A percentile compares a stretch with the other conserved stretches of the same genome.
phyloP scores from a whole-genome alignment of 2,888 invertebrate genomes.

The Bombylius discolor region DNA sequence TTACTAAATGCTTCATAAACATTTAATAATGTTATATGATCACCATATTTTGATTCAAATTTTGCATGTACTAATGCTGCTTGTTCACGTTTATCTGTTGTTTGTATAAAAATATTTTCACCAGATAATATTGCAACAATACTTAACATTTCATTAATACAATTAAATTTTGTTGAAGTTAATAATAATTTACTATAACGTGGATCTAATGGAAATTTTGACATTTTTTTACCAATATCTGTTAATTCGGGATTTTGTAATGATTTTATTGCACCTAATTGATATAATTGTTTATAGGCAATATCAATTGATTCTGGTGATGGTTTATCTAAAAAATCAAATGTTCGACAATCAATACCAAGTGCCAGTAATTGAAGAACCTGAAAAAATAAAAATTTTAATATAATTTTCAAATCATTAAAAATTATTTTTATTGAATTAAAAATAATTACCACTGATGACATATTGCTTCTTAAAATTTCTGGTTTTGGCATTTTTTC shows the following conservation, averaged over 20 bases:
- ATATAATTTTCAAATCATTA: background rate
- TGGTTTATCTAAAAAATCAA: constrained; percentile 87
- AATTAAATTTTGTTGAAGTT: constrained; percentile 60
- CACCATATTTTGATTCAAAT: constrained; percentile 76
- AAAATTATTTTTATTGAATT: background rate
- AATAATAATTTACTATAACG: constrained; percentile 70
- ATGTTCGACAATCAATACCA: constrained; percentile 65
- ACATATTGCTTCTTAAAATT: constrained; percentile 58
- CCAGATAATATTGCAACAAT: constrained; percentile 79
- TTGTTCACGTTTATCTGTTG: constrained; percentile 57
- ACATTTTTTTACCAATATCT: constrained; percentile 68
- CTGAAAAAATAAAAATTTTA: constrained; percentile 45
- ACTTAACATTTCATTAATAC: constrained; percentile 68
- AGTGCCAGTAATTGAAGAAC: constrained; percentile 72
- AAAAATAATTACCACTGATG: constrained; percentile 23
- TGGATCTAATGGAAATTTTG: constrained; percentile 85
- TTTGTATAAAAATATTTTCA: constrained; percentile 67
- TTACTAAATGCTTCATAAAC: constrained; percentile 69
- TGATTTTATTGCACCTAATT: constrained; percentile 56
- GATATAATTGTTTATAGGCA: constrained; percentile 50
- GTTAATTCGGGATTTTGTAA: constrained; percentile 54
- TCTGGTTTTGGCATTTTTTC: constrained; percentile 68
- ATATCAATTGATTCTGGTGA: constrained; percentile 53
- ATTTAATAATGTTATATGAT: constrained; percentile 83
- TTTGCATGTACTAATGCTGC: constrained; percentile 59